Conservation (phyloP, 2,888 invertebrate species). For the Petrolisthes cinctipes region DNA sequence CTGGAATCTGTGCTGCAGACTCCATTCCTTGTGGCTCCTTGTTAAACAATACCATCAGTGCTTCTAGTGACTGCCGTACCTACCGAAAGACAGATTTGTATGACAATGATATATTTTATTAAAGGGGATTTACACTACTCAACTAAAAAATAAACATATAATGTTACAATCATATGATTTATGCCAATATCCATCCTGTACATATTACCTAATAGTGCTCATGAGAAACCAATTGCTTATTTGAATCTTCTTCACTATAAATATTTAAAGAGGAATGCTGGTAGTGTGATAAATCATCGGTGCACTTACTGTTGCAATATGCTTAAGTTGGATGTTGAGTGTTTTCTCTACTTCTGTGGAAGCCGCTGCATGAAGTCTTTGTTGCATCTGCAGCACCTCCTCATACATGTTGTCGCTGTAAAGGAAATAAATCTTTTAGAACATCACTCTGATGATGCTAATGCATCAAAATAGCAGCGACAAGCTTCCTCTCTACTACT, state of each 20-base stretch:
- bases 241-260: too few relatives aligned
- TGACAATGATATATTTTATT: neutral
- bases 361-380: conserved; percentile 59
- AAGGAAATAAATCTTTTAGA: neutral
- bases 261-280: too few relatives aligned
- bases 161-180: too few relatives aligned
- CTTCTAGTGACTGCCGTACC: conserved; percentile 59
- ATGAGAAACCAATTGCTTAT: too few relatives aligned
- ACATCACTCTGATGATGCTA: neutral
- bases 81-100: conserved; percentile 9
- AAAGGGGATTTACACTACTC: too few relatives aligned
- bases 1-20: conserved; percentile 48
- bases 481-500: too few relatives aligned
- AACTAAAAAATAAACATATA: too few relatives aligned
- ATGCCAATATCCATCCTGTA: too few relatives aligned
- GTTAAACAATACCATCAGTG: conserved; percentile 52
- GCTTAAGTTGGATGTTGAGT: conserved; percentile 57
- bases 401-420: conserved; percentile 56
- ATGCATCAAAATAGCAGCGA: neutral
- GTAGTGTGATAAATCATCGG: neutral
- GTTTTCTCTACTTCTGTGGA: conserved; percentile 62
- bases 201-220: too few relatives aligned
- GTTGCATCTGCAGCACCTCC: conserved; percentile 63
- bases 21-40: conserved; percentile 37
- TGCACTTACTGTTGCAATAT: conserved; percentile 55